Evolutionary conservation across 2,113 vertebrate genomes (phyloP), one percentile per base, ranked within the genome.

Genomic region (Gymnarchus niloticus): DNA sequence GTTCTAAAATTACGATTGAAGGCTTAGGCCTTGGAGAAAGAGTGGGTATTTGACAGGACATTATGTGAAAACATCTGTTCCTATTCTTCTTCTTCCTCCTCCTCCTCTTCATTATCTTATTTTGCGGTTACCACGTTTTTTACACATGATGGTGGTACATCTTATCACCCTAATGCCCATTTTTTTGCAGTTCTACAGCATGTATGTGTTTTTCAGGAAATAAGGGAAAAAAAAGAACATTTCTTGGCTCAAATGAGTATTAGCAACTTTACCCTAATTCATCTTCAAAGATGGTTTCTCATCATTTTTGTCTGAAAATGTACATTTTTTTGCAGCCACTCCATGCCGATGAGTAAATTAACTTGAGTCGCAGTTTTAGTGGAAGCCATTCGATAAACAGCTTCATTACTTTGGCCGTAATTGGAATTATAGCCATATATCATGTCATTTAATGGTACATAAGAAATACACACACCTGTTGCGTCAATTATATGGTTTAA

Each of bases 401-500:
- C 65, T 73, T 73, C 65, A 73, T 73, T 73, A 73, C 65, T 19
- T 73, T 33, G 41, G 33, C 14, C 4, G 65, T 73, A 73, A 73
- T 73, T 73, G 65, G 33, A 73, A 17, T 73, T 37, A 73, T 28
- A 73, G 65, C 28, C 65, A 73, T 41, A 73, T 73, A 73, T 37
- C 33, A 73, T 73, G 65, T 17, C 65, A 73, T 73, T 73, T 73
- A 73, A 41, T 73, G 65, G 65, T 73, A 73, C 65, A 41, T 73
- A n/a, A n/a, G n/a, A n/a, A n/a, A n/a, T n/a, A n/a, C n/a, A n/a
- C n/a, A 73, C 65, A 73, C 65, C 65, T 73, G 65, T 73, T 14
- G 33, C 41, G 65, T 37, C 28, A 73, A 73, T 73, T 73, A 73
- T 41, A 73, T 73, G 65, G 65, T 73, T 73, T 73, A 73, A 73